Evolutionary conservation across 35 echinoderm and acorn worm species (phyloP).

Genomic region (Apostichopus japonicus): DNA sequence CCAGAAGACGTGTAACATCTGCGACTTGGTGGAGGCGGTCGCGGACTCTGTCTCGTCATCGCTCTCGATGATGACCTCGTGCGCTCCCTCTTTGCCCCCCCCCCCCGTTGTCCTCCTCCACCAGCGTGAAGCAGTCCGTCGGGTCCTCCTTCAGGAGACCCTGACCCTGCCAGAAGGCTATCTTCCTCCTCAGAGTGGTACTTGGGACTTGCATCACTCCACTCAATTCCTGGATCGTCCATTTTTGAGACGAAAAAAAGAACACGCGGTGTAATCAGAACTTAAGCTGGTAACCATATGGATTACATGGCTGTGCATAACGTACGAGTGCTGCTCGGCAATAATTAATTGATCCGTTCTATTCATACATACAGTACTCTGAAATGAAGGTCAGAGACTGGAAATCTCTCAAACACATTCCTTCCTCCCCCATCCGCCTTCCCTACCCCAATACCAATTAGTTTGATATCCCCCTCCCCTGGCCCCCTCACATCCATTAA

Average conservation of each 20-base stretch:
- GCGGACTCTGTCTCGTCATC: constrained; percentile 76
- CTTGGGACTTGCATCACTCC: constrained; percentile 90
- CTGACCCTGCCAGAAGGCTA: constrained; percentile 99
- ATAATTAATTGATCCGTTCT: no score
- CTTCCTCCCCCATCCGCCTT: no score
- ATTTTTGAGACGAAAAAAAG: constrained; percentile 41
- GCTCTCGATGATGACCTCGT: constrained; percentile 88
- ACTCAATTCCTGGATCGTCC: constrained; percentile 95
- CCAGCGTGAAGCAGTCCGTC: constrained; percentile 83
- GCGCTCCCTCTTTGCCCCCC: constrained; percentile 35
- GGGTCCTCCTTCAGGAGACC: constrained; percentile 84
- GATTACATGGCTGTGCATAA: no score
- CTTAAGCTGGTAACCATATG: no score
- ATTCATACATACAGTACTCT: no score
- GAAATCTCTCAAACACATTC: no score
- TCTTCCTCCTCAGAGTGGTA: constrained; percentile 83
- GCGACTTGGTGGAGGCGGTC: constrained; percentile 55
- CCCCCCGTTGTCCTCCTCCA: constrained; percentile 77
- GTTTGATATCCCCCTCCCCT: no score
- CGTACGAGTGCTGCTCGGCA: no score
- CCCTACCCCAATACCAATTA: no score
- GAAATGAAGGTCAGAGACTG: no score
- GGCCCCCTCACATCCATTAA: no score
- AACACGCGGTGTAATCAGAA: no score
- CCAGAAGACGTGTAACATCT: constrained; percentile 90